These are phyloP conservation scores for Sarcophilus harrisii DNA, from an alignment of 2,797 vertebrate species.

Conservation along the genomic window DNA sequence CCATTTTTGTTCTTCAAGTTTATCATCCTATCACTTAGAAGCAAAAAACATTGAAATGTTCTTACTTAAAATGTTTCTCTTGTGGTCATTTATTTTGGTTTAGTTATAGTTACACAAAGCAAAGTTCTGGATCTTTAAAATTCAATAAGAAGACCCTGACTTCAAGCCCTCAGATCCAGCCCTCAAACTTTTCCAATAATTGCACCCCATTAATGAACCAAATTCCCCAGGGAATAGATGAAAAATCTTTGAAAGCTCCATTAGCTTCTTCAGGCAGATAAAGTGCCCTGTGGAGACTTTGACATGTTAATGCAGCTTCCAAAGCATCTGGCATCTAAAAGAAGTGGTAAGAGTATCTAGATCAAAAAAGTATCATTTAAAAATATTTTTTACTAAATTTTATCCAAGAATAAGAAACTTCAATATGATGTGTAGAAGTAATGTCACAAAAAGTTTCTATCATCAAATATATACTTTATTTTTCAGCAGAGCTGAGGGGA, in stretches of 20 bases:
- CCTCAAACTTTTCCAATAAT: background rate
- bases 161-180: background rate
- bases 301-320: background rate
- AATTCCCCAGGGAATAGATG: background rate
- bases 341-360: background rate
- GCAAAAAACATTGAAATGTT: background rate
- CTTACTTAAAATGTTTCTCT: background rate
- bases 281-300: background rate
- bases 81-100: background rate
- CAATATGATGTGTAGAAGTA: background rate
- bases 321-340: background rate
- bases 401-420: background rate
- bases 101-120: background rate
- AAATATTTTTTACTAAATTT: background rate
- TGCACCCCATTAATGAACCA: background rate
- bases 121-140: background rate
- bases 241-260: background rate
- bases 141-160: background rate
- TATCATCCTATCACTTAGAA: background rate
- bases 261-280: background rate
- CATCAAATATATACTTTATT: background rate
- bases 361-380: background rate
- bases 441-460: background rate
- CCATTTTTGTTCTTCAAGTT: background rate
- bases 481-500: background rate